These are phyloP conservation scores for Eidolon dupreanum DNA, from an alignment of 2,797 vertebrate genomes.

Conservation along the genomic window DNA sequence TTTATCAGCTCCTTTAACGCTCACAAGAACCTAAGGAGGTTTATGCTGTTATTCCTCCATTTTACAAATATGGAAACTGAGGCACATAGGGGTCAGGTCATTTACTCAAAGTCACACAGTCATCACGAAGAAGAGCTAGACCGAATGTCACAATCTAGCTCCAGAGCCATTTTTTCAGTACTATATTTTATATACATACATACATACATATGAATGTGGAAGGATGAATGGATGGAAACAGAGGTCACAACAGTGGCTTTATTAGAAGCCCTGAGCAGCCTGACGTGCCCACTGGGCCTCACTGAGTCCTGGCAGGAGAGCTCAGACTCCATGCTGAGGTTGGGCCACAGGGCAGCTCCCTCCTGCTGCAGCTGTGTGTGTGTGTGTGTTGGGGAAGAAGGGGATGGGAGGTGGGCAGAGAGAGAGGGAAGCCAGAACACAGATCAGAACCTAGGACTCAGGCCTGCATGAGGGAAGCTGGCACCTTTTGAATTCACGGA, in stretches of 20 bases:
- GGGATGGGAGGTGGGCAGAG: too few relatives aligned
- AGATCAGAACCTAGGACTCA: background rate
- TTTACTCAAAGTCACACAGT: background rate
- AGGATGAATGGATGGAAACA: background rate
- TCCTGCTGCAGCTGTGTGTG: background rate
- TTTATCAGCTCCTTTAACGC: background rate
- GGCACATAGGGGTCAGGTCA: background rate
- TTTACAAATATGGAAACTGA: background rate
- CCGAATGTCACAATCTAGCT: background rate
- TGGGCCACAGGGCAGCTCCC: background rate
- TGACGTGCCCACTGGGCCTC: background rate
- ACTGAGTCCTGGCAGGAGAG: background rate
- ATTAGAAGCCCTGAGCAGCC: background rate
- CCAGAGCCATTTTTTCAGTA: background rate
- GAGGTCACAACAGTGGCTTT: background rate
- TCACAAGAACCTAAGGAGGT: background rate
- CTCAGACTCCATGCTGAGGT: background rate
- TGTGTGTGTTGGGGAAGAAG: too few relatives aligned
- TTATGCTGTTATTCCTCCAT: background rate
- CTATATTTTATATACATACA: background rate
- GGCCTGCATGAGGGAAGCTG: background rate
- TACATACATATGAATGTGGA: background rate
- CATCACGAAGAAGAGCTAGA: background rate
- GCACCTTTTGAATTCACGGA: background rate
- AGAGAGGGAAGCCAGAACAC: background rate